Conservation (phyloP, 2,113 vertebrate genomes). For the Noctilio leporinus region DNA sequence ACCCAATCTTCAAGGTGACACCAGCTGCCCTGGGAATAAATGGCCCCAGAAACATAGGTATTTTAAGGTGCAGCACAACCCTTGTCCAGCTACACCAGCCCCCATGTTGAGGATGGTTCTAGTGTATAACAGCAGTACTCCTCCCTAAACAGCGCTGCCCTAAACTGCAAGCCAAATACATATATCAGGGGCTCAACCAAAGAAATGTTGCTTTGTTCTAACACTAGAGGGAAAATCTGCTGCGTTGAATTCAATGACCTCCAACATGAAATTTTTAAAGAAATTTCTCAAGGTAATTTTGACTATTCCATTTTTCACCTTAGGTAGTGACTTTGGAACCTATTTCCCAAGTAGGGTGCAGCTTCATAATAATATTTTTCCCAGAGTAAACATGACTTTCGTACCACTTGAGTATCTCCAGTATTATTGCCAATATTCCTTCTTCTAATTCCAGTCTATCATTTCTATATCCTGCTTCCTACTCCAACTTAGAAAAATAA, state of each 20-base stretch:
- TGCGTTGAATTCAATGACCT: neutral
- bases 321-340: neutral
- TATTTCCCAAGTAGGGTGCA: neutral
- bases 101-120: neutral
- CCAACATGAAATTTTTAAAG: neutral
- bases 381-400: neutral
- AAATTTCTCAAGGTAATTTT: neutral
- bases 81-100: neutral
- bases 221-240: neutral
- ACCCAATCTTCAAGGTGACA: neutral
- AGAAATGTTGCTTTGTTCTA: constrained; percentile 4
- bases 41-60: neutral
- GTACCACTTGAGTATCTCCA: neutral
- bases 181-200: neutral
- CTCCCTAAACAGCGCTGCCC: neutral
- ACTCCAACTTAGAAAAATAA: neutral
- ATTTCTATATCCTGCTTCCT: neutral
- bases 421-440: neutral
- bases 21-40: neutral
- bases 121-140: neutral
- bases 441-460: neutral
- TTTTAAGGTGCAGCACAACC: neutral
- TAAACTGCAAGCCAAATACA: neutral
- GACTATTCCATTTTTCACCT: neutral
- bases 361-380: neutral